phyloP scores from a whole-genome alignment of 1,140 invertebrate genomes.

The Monomorium pharaonis region DNA sequence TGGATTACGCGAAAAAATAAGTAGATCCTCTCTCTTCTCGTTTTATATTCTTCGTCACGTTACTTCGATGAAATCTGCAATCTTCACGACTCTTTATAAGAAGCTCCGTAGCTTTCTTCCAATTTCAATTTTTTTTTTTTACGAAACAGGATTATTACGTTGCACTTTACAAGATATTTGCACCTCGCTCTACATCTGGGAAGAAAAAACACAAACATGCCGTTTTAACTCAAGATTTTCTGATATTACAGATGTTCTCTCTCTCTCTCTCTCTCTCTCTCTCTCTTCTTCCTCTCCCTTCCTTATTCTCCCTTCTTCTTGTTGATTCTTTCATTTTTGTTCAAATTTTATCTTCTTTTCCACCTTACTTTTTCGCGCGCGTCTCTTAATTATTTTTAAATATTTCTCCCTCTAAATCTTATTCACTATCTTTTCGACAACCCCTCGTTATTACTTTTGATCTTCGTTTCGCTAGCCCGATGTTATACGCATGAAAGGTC shows the following conservation, averaged over 20 bases:
- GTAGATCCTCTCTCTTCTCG: background rate
- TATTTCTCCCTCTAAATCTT: constrained; percentile 26
- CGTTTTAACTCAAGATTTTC: background rate
- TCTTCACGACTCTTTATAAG: background rate
- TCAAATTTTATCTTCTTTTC: background rate
- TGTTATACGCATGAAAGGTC: background rate
- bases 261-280: background rate
- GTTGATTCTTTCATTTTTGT: background rate
- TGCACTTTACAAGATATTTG: constrained; percentile 14
- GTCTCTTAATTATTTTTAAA: constrained; percentile 13
- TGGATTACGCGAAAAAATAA: background rate
- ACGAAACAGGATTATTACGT: constrained; percentile 3
- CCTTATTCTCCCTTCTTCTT: background rate
- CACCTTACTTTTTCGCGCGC: background rate
- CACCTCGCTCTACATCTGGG: background rate
- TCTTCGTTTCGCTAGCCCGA: background rate
- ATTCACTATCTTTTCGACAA: background rate
- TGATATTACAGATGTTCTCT: background rate
- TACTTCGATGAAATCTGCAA: background rate
- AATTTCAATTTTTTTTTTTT: background rate
- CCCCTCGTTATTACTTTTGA: background rate
- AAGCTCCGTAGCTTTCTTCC: background rate
- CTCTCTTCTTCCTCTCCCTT: background rate
- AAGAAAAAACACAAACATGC: constrained; percentile 5
- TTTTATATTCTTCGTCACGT: background rate